Percentiles rank a stretch among this genome's conserved stretches.
These are phyloP conservation scores for Nymphalis urticae DNA, from an alignment of 2,888 invertebrate genomes.

Conservation along the genomic window DNA sequence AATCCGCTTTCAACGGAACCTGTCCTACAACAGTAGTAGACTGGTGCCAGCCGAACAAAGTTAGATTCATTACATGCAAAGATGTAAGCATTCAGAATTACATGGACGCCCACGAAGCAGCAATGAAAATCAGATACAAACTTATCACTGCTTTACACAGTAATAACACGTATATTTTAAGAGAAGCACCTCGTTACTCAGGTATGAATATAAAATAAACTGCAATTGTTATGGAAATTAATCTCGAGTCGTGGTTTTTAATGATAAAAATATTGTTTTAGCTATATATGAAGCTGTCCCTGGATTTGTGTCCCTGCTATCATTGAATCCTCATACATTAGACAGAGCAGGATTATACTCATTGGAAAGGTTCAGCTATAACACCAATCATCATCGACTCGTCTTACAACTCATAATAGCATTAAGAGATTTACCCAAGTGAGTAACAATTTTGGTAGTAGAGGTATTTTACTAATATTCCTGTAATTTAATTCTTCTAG, in stretches of 20 bases:
- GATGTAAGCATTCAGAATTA: constrained; percentile 76
- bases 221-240: no score
- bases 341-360: constrained; percentile 72
- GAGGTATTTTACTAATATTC: background rate
- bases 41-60: constrained; percentile 73
- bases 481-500: background rate
- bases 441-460: constrained; percentile 44
- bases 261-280: constrained; percentile 42
- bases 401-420: constrained; percentile 78
- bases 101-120: constrained; percentile 78
- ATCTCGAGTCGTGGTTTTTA: background rate
- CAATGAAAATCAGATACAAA: constrained; percentile 73
- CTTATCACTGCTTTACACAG: constrained; percentile 71
- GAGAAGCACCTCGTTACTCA: constrained; percentile 74
- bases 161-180: constrained; percentile 72
- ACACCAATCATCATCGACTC: constrained; percentile 71
- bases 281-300: constrained; percentile 80
- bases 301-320: constrained; percentile 75
- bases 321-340: constrained; percentile 78
- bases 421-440: constrained; percentile 79
- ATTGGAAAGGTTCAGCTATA: constrained; percentile 65
- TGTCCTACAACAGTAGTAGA: constrained; percentile 73
- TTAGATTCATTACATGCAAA: constrained; percentile 76
- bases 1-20: constrained; percentile 74
- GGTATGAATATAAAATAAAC: constrained; percentile 51